Evolutionary conservation across 2,797 vertebrate genomes (phyloP), one percentile per base, ranked within the genome.

Genomic region (Pygocentrus nattereri): DNA sequence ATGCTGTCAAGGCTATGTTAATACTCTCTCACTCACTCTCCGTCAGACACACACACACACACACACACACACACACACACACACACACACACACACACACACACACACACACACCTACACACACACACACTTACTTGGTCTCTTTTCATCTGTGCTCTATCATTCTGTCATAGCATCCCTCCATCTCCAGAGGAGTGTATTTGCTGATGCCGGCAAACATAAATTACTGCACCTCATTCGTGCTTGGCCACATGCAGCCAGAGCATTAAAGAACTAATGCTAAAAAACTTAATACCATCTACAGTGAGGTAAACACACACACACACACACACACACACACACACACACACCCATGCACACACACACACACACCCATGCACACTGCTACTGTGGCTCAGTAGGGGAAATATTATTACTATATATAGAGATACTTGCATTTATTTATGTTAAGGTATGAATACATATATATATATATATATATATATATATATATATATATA

Each of bases 161-260:
- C 86, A 87, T 87, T 82, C 84, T 87, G 83, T 89, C 83, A 87
- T 84, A 82, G 82, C 83, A 85, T 88, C 85, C 81, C 74, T 84
- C 83, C 74, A 75, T 87, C 82, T 84, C 82, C 83, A 79, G 67
- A 81, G 79, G 41, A 84, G 78, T 82, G 72, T 87, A 86, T 89
- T 88, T 86, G 89, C 89, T 87, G 87, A 90, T 85, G 84, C 84
- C 70, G 85, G 83, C 87, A 84, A 69, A 80, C 86, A 87, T 88
- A 90, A 88, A 88, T 88, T 86, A 88, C 76, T 68, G 75, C 47
- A 54, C 74, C 44, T 85, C 73, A 64, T 82, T 86, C 86, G 79
- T 74, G 68, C 74, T 82, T 54, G 78, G 72, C 79, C 52, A 74
- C 65, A 76, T 81, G 83, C 70, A 80, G 70, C 82, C 81, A 82